Conservation (phyloP, 2,113 vertebrate species). For the Saguinus imperator region DNA sequence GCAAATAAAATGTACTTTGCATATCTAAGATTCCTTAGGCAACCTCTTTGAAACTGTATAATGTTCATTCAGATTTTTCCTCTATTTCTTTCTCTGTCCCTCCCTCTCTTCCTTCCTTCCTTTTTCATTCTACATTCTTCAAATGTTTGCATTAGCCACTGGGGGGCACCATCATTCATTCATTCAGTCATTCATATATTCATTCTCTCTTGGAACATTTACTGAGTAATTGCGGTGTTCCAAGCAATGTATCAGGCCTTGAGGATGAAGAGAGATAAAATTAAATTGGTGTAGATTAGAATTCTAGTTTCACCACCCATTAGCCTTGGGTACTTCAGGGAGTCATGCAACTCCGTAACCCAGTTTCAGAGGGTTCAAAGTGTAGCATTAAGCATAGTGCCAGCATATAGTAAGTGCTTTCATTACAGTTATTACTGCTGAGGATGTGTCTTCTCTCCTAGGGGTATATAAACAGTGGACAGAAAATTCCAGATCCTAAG, state of each 20-base stretch:
- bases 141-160: not conserved
- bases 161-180: not conserved
- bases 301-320: not conserved
- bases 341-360: not conserved
- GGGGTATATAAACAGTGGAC: not conserved
- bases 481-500: conserved; percentile 46
- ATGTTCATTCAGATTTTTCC: not conserved
- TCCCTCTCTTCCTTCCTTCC: not conserved
- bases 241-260: not conserved
- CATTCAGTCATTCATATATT: not conserved
- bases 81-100: not conserved
- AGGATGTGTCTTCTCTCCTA: conserved; percentile 37
- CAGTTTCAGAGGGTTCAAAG: not conserved
- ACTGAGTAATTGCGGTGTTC: not conserved
- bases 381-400: not conserved
- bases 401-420: conserved; percentile 59
- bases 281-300: not conserved
- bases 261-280: not conserved
- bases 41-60: not conserved
- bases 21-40: not conserved
- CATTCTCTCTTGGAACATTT: not conserved
- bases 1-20: conserved; percentile 33
- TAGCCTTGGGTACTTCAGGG: not conserved
- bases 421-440: conserved; percentile 44
- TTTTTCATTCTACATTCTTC: not conserved